A percentile compares a stretch with the other conserved stretches of the same genome.
Conservation (phyloP, 2,113 vertebrate genomes). For the Delphinapterus leucas region DNA sequence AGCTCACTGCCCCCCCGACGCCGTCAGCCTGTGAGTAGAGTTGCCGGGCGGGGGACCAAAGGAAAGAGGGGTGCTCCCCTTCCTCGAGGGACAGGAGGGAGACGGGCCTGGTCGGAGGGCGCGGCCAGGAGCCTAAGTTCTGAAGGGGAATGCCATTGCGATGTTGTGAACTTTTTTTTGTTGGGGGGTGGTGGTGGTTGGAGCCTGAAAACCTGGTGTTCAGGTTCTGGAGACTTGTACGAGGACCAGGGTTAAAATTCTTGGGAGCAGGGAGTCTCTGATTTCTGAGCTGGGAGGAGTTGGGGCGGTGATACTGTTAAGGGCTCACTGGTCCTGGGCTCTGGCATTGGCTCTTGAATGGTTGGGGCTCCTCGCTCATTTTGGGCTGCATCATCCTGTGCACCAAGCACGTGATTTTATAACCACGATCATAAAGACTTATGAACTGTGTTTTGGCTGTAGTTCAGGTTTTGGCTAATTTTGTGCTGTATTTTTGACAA, state of each 20-base stretch:
- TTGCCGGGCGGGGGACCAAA: background rate
- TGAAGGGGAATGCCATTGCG: background rate
- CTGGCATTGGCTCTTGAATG: no score
- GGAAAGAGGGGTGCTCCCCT: background rate
- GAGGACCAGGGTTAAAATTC: background rate
- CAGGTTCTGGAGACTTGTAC: background rate
- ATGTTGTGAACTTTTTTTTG: background rate
- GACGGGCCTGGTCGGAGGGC: background rate
- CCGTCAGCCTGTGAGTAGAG: conserved; percentile 83
- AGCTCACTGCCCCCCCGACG: conserved; percentile 74
- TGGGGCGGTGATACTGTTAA: background rate
- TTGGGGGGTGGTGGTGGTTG: background rate
- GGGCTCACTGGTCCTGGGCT: background rate
- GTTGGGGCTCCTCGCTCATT: background rate
- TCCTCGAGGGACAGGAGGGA: background rate
- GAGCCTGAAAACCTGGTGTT: background rate
- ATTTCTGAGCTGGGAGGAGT: background rate
- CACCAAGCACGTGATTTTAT: background rate
- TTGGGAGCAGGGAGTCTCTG: background rate
- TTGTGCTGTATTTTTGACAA: background rate
- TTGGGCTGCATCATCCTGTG: background rate
- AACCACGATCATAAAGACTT: background rate
- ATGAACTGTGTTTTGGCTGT: background rate
- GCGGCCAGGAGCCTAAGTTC: background rate
- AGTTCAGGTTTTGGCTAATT: background rate